phyloP scores from a whole-genome alignment of 64 coral and sea anemone genomes.

The Anthopleura sola region DNA sequence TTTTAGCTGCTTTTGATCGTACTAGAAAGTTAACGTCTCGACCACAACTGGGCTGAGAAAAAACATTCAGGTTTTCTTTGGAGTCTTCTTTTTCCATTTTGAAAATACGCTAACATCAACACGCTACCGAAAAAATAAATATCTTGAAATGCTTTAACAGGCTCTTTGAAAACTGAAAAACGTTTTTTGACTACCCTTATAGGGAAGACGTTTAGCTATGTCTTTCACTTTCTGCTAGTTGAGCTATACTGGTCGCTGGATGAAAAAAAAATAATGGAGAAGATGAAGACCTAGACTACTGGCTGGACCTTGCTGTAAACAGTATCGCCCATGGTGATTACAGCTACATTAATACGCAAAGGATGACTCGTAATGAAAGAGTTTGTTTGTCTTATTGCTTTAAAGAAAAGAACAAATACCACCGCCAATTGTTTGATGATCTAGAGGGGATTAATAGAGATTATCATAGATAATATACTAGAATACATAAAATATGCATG shows the following conservation, averaged over 20 bases:
- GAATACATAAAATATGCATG: not conserved
- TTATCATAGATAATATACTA: not conserved
- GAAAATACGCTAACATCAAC: not conserved
- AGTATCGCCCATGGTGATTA: constrained; percentile 1
- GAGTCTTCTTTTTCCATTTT: not conserved
- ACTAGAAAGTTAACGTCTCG: not conserved
- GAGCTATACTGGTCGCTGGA: too few species aligned
- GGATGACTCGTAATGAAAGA: not conserved
- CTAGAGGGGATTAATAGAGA: not conserved
- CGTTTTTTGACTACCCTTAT: too few species aligned
- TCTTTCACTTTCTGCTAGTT: too few species aligned
- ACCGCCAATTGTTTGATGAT: not conserved
- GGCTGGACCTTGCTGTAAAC: not conserved
- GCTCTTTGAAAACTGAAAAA: too few species aligned
- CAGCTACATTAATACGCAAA: not conserved
- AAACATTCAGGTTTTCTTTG: not conserved
- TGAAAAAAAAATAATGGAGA: too few species aligned
- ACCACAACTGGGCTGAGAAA: not conserved
- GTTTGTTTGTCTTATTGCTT: not conserved
- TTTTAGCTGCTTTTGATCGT: not conserved
- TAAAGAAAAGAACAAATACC: not conserved
- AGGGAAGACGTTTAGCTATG: too few species aligned
- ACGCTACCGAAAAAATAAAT: not conserved
- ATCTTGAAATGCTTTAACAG: too few species aligned
- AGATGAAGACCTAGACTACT: too few species aligned